Base-by-base conservation (phyloP, 1,140 invertebrate species). In the Vollenhovia emeryi region DNA sequence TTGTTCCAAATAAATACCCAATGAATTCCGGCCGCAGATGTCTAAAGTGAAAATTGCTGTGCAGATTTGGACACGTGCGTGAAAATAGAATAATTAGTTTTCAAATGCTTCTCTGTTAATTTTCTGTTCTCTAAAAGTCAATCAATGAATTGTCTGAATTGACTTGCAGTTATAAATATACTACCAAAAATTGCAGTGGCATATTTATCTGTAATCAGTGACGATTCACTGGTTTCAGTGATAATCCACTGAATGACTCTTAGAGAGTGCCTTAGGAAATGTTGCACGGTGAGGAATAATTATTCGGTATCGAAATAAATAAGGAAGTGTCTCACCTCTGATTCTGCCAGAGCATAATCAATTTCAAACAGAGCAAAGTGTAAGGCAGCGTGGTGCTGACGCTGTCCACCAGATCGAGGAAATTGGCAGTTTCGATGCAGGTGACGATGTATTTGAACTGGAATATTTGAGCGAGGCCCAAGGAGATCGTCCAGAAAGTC, bases 261-360 rank as follows among this genome's bases (percentile, higher is more conserved):
- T n/a, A n/a, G n/a, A n/a, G n/a, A n/a, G n/a, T n/a, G n/a, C n/a
- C n/a, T n/a, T n/a, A n/a, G n/a, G n/a, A n/a, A n/a, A n/a, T n/a
- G n/a, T n/a, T n/a, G n/a, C n/a, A 30, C 7, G 24, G 3, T 76
- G 36, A 36, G 5, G 3, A 60, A 27, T 45, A 43, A 43, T 1
- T 60, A 33, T 5, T 50, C 27, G n/a, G 40, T 21, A 8, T 45
- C 9, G 4, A 83, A 45, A 33, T 24, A 21, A 9, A 24, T 50
- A 48, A 59, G 0, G 2, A 5, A 33, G 27, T 48, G 9, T 8
- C 60, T 85, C 59, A 85, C 74, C 27, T 50, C 11, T 68, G 33
- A 55, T 85, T 85, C 3, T 48, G 27, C 75, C 75, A 80, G 30
- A 85, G 64, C 0, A 80, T 80, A 43, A 82, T 71, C 13, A 85